phyloP scores from a whole-genome alignment of 1,140 invertebrate genomes.

The Caerostris extrusa region DNA sequence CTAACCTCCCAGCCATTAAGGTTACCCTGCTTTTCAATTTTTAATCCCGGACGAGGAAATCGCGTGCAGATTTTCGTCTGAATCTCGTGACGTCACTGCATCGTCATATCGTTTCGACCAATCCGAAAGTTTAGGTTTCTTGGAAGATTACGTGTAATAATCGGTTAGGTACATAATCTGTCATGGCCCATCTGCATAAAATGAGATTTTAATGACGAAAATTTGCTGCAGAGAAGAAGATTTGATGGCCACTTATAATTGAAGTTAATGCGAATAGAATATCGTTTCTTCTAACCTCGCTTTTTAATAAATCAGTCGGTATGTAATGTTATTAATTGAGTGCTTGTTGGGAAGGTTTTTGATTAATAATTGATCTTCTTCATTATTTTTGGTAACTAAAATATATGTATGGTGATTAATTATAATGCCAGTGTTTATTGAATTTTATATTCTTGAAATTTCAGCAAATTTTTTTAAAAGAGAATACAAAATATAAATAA shows the following conservation, averaged over 20 bases:
- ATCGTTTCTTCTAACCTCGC: neutral
- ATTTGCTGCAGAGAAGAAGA: neutral
- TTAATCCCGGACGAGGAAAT: constrained; percentile 1
- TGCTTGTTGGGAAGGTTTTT: too few species aligned
- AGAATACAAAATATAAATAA: too few species aligned
- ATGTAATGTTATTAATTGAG: too few species aligned
- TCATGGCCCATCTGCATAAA: constrained; percentile 16
- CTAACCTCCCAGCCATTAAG: constrained; percentile 3
- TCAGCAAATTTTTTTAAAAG: too few species aligned
- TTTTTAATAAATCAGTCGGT: neutral
- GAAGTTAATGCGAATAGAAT: neutral
- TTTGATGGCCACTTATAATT: neutral
- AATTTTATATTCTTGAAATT: too few species aligned
- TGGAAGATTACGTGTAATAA: constrained; percentile 48
- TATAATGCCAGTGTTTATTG: too few species aligned
- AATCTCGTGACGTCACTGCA: neutral
- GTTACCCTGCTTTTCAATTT: constrained; percentile 23
- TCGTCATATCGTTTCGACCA: neutral
- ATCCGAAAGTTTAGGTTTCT: constrained; percentile 8
- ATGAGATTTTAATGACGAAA: constrained; percentile 57
- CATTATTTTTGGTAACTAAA: too few species aligned
- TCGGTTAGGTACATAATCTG: constrained; percentile 42
- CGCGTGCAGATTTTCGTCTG: neutral
- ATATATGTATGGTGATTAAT: too few species aligned
- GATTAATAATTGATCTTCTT: too few species aligned